Evolutionary conservation across 2,113 vertebrate species (phyloP).

Genomic region (Oenanthe melanoleuca): DNA sequence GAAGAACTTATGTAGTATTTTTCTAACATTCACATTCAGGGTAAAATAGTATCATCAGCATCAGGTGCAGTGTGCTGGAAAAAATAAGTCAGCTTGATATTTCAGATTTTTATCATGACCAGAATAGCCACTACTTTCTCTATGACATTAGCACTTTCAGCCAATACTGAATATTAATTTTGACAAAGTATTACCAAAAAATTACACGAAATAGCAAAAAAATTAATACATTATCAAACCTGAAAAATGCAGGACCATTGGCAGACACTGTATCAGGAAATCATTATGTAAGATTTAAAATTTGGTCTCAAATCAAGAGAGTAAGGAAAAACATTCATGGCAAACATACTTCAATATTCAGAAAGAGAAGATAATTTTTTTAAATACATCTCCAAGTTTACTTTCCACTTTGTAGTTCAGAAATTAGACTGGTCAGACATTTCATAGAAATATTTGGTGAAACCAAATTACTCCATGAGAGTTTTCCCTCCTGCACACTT

Average conservation of each 20-base stretch:
- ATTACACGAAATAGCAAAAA: slow-evolving; percentile 4
- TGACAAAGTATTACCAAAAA: slow-evolving; percentile 59
- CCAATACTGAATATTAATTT: slow-evolving; percentile 54
- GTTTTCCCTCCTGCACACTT: neutral
- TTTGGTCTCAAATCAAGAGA: neutral
- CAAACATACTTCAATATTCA: neutral
- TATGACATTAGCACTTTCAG: slow-evolving; percentile 49
- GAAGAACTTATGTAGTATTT: neutral
- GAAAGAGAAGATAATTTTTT: neutral
- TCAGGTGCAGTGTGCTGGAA: slow-evolving; percentile 40
- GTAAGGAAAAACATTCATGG: neutral
- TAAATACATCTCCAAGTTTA: neutral
- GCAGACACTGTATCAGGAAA: neutral
- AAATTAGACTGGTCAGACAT: neutral
- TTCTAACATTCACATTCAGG: slow-evolving; percentile 46
- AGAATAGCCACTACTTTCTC: slow-evolving; percentile 53
- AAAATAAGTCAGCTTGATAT: slow-evolving; percentile 54
- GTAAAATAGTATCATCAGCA: slow-evolving; percentile 56
- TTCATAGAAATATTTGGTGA: neutral
- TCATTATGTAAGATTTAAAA: neutral
- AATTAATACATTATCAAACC: slow-evolving; percentile 36
- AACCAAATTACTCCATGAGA: neutral
- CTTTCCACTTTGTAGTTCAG: neutral
- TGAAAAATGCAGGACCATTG: slow-evolving; percentile 2
- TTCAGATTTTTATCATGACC: slow-evolving; percentile 20